A percentile compares a stretch with the other conserved stretches of the same genome.
These are phyloP conservation scores for Atlantisia rogersi DNA, from an alignment of 2,113 vertebrate species.

Conservation along the genomic window DNA sequence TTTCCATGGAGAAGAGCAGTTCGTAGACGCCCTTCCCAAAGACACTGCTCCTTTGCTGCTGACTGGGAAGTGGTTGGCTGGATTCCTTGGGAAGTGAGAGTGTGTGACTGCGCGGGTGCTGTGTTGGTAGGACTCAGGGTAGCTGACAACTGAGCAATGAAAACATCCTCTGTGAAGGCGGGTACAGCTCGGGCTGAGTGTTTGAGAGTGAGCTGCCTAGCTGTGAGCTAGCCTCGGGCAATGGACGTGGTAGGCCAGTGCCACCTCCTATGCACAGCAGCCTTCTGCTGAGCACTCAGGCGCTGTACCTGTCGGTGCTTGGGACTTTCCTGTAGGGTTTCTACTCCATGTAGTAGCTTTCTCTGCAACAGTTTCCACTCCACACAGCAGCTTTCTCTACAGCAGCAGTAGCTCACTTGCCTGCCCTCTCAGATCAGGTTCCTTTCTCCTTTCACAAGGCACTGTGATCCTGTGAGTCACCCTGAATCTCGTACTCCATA, in stretches of 20 bases:
- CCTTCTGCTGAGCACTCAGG: neutral
- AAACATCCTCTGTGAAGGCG: neutral
- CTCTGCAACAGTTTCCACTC: neutral
- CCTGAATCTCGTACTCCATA: neutral
- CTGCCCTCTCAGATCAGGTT: neutral
- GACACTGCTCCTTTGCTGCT: neutral
- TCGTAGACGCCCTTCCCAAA: neutral
- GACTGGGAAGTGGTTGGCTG: neutral
- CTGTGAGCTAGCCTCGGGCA: neutral
- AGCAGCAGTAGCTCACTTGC: neutral
- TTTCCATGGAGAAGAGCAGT: neutral
- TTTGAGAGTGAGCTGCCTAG: neutral
- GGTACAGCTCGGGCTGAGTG: neutral
- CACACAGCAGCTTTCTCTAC: fast-evolving
- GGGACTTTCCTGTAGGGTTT: neutral
- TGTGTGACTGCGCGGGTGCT: neutral
- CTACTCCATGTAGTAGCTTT: neutral
- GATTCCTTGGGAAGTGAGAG: neutral
- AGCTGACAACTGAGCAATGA: neutral
- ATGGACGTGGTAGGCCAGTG: neutral
- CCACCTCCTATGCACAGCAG: no score
- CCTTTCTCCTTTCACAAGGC: neutral
- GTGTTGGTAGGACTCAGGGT: neutral
- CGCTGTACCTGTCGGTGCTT: neutral
- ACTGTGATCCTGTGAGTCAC: neutral